These are phyloP conservation scores for Brachionus koreanus DNA, from an alignment of 1,140 invertebrate genomes.

Conservation along the genomic window DNA sequence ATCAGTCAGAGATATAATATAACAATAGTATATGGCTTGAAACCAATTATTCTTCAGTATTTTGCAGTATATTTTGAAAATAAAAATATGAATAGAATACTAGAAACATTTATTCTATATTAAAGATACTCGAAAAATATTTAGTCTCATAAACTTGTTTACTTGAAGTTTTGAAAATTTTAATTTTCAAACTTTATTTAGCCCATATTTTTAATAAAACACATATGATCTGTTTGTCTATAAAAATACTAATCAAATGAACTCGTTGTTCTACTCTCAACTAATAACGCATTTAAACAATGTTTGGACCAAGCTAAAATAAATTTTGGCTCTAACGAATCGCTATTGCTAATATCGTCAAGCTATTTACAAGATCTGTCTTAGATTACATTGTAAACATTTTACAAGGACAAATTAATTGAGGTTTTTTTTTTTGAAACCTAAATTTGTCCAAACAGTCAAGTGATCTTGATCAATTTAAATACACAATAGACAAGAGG, in stretches of 20 bases:
- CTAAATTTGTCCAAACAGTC: slow-evolving; percentile 36
- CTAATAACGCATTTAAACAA: slow-evolving; percentile 20
- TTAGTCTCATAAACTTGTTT: neutral
- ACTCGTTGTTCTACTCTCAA: neutral
- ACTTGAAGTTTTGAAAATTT: neutral
- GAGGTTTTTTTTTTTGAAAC: slow-evolving; percentile 12
- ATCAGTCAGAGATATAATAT: too few species aligned
- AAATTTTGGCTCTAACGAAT: neutral
- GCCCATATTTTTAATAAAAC: slow-evolving; percentile 22
- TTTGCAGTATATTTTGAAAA: neutral
- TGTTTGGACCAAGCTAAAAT: neutral
- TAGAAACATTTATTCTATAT: neutral
- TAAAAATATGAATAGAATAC: neutral
- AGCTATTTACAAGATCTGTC: slow-evolving; percentile 20
- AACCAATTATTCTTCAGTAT: neutral
- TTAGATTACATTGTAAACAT: slow-evolving; percentile 31
- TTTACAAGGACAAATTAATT: slow-evolving; percentile 31
- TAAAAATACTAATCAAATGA: slow-evolving; percentile 33
- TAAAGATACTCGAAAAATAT: neutral
- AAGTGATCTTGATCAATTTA: slow-evolving; percentile 24
- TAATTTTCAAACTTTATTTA: slow-evolving; percentile 23
- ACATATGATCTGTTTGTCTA: slow-evolving; percentile 39
- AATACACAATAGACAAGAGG: neutral
- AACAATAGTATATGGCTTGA: neutral
- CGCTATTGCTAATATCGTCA: neutral